These are phyloP conservation scores for Drosophila sucinea DNA, from an alignment of 1,140 invertebrate genomes.

Conservation along the genomic window DNA sequence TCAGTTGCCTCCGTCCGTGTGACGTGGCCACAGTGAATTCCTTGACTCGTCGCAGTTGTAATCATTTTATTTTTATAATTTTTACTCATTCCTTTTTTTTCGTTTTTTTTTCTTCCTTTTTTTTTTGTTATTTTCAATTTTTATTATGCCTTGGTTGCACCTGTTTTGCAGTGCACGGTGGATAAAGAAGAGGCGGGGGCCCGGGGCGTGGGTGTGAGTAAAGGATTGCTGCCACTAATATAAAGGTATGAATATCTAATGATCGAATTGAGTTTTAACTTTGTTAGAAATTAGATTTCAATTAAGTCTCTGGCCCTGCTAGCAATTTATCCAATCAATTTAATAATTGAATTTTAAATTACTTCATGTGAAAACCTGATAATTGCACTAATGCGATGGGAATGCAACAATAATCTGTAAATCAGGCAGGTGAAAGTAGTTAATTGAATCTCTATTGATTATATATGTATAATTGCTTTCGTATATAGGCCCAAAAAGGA, in stretches of 20 bases:
- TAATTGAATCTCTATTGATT: neutral
- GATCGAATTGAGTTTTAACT: constrained; percentile 4
- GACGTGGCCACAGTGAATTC: constrained; percentile 19
- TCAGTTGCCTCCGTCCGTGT: constrained; percentile 8
- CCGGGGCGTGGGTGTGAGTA: neutral
- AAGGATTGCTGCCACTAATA: neutral
- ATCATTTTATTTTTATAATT: constrained; percentile 20
- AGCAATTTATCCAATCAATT: constrained; percentile 8
- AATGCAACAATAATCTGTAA: neutral
- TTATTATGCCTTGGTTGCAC: constrained; percentile 5
- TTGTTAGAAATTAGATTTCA: neutral
- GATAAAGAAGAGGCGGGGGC: neutral
- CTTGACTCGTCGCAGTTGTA: constrained; percentile 12
- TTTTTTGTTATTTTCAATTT: constrained; percentile 1
- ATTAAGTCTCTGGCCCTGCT: neutral
- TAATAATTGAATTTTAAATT: constrained; percentile 12
- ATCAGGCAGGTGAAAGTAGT: neutral
- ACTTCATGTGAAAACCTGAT: neutral
- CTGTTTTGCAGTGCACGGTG: neutral
- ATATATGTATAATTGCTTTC: neutral
- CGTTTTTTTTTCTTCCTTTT: too few species aligned
- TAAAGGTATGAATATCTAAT: constrained; percentile 4
- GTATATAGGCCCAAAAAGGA: too few species aligned
- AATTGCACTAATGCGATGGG: neutral
- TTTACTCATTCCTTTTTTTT: neutral